Conservation (phyloP, 2,797 vertebrate species). For the Trichosurus vulpecula region DNA sequence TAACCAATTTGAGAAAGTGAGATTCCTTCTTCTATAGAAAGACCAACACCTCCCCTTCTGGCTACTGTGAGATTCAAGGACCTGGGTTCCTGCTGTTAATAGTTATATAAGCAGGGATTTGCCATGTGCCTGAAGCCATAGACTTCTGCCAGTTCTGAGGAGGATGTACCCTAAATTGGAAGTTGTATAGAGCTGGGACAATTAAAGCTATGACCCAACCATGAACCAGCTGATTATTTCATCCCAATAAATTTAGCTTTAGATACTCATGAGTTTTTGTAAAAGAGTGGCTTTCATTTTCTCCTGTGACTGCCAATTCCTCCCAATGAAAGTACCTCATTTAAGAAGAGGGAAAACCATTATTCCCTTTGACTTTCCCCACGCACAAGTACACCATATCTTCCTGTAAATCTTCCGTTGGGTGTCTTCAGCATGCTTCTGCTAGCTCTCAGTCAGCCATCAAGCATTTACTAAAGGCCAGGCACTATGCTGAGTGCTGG, state of each 20-base stretch:
- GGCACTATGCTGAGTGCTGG: accelerated
- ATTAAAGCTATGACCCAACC: not conserved
- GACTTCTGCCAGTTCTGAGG: not conserved
- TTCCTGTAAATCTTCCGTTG: not conserved
- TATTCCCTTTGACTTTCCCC: not conserved
- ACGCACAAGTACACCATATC: not conserved
- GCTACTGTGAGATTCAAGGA: not conserved
- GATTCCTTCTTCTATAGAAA: not conserved
- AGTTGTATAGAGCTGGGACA: not conserved
- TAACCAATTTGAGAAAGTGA: not conserved
- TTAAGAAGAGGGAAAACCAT: not conserved
- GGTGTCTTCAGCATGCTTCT: not conserved
- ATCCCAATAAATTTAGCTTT: not conserved
- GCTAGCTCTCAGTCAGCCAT: not conserved
- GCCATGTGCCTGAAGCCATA: not conserved
- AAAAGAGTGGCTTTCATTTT: not conserved
- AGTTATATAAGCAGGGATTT: not conserved
- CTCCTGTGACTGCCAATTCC: not conserved
- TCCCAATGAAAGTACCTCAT: not conserved
- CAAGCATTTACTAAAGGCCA: too few species aligned
- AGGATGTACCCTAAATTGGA: not conserved
- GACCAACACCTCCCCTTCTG: not conserved
- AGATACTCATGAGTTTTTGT: not conserved
- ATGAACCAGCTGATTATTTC: not conserved
- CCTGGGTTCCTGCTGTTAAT: not conserved